phyloP scores from a whole-genome alignment of 2,888 invertebrate genomes.

The Ernsta delagoae region DNA sequence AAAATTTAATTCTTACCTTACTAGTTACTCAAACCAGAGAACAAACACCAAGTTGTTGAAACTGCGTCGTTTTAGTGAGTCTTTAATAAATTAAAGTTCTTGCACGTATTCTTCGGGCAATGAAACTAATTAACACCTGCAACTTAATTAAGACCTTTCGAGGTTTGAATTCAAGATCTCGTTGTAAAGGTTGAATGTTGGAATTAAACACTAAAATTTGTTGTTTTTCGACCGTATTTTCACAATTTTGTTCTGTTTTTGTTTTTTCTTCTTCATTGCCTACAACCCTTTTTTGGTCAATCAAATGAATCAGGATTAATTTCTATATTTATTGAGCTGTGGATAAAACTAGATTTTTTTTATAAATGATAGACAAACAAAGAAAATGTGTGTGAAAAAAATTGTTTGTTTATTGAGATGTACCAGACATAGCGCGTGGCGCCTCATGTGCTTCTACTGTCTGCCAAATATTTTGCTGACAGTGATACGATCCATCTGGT shows the following conservation, averaged over 20 bases:
- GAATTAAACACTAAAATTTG: background rate
- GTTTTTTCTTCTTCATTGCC: too few relatives aligned
- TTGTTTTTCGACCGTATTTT: background rate
- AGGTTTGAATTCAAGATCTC: conserved; percentile 1
- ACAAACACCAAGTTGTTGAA: background rate
- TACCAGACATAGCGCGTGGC: background rate
- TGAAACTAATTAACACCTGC: conserved; percentile 20
- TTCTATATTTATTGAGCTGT: too few relatives aligned
- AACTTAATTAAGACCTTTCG: conserved; percentile 16
- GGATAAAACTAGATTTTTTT: too few relatives aligned
- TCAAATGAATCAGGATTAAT: too few relatives aligned
- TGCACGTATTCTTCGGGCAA: conserved; percentile 7
- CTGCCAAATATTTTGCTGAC: conserved; percentile 26
- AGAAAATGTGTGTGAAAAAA: too few relatives aligned
- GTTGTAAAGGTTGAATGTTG: background rate
- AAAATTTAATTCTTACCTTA: too few relatives aligned
- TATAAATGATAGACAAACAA: too few relatives aligned
- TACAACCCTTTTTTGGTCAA: too few relatives aligned
- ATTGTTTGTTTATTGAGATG: background rate
- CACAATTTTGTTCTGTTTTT: background rate
- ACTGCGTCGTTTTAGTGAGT: background rate
- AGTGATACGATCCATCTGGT: conserved; percentile 15
- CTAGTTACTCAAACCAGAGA: too few relatives aligned
- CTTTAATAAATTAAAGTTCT: conserved; percentile 7
- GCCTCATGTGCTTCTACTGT: conserved; percentile 5